Conservation (phyloP, 2,113 vertebrate species). For the Tragelaphus buxtoni region DNA sequence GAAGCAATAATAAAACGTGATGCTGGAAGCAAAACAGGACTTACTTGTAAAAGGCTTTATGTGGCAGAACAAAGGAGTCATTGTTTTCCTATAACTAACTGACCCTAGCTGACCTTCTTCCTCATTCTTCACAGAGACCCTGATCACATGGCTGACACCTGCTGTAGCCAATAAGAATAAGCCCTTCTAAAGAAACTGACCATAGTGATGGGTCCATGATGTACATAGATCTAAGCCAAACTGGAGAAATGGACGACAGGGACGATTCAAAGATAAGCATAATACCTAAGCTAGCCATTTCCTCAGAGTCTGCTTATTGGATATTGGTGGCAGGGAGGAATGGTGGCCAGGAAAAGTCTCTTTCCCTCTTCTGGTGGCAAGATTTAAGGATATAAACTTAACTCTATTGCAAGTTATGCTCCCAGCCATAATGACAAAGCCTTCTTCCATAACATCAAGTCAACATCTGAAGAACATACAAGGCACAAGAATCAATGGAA, state of each 20-base stretch:
- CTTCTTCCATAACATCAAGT: background rate
- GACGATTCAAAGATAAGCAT: background rate
- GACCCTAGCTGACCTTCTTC: fast-evolving
- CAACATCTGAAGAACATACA: background rate
- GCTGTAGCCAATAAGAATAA: background rate
- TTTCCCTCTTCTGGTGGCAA: background rate
- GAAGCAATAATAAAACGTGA: background rate
- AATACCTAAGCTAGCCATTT: background rate
- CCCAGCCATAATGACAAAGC: background rate
- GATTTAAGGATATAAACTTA: background rate
- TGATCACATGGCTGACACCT: background rate
- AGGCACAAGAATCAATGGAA: background rate
- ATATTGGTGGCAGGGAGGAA: background rate
- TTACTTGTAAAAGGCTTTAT: background rate
- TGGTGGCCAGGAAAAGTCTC: background rate
- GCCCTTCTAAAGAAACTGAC: background rate
- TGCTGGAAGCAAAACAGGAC: background rate
- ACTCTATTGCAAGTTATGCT: background rate
- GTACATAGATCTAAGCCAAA: too few relatives aligned
- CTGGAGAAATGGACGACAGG: background rate
- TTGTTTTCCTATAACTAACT: background rate
- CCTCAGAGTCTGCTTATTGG: background rate
- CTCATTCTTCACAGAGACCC: background rate
- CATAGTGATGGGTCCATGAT: background rate
- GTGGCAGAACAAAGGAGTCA: background rate